These are phyloP conservation scores for Danio aesculapii DNA, from an alignment of 2,797 vertebrate genomes.

Conservation along the genomic window DNA sequence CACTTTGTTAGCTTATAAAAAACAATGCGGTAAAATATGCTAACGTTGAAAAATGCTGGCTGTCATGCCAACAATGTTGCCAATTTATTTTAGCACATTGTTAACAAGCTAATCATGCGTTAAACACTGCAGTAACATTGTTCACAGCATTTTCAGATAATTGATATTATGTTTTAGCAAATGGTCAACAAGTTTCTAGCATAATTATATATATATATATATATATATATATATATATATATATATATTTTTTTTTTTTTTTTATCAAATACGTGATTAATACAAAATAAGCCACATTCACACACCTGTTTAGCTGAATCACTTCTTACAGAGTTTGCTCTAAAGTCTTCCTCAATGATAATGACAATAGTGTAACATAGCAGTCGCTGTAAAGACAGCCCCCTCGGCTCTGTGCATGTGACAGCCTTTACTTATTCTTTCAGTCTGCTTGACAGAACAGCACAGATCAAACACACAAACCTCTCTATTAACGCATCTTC, in stretches of 20 bases:
- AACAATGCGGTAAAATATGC: no score
- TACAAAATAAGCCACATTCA: neutral
- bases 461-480: slow-evolving; percentile 65
- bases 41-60: no score
- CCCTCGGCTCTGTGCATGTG: slow-evolving; percentile 70
- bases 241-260: no score
- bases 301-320: slow-evolving; percentile 72
- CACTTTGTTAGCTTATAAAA: no score
- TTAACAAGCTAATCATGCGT: neutral
- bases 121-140: neutral
- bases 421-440: slow-evolving; percentile 77
- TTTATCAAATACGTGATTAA: no score
- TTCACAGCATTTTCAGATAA: neutral
- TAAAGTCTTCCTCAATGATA: slow-evolving; percentile 75
- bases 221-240: no score
- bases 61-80: no score
- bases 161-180: neutral
- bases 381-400: slow-evolving; percentile 79
- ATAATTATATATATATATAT: neutral
- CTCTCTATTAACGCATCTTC: slow-evolving; percentile 66
- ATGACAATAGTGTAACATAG: slow-evolving; percentile 74
- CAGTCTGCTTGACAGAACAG: slow-evolving; percentile 77
- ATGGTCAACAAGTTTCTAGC: neutral
- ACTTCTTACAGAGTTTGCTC: slow-evolving; percentile 71
- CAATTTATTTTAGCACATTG: no score